Evolutionary conservation across 2,113 vertebrate genomes (phyloP).

Genomic region (Alethe castanea): DNA sequence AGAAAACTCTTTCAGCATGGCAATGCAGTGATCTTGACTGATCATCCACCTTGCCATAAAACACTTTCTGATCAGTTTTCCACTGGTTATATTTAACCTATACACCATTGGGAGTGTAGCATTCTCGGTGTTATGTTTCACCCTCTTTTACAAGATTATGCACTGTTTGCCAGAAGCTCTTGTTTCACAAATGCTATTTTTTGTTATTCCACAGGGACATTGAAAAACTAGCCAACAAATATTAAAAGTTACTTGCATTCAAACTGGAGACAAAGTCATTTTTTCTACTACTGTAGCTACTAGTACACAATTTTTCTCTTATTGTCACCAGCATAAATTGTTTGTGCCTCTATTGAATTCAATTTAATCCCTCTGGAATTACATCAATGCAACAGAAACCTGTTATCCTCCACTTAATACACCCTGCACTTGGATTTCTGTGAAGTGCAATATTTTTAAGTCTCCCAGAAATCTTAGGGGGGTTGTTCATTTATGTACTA

Average conservation of each 20-base stretch:
- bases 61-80: neutral
- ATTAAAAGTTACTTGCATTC: neutral
- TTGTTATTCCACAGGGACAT: neutral
- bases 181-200: slow-evolving; percentile 16
- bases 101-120: neutral
- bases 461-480: neutral
- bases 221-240: neutral
- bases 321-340: neutral
- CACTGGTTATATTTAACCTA: neutral
- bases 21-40: neutral
- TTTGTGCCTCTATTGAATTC: neutral
- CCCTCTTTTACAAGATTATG: neutral
- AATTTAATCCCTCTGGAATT: neutral
- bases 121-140: neutral
- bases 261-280: neutral
- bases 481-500: neutral
- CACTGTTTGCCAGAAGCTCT: neutral
- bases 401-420: neutral
- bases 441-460: neutral
- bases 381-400: neutral
- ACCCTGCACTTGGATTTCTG: neutral
- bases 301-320: neutral
- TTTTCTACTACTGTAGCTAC: neutral
- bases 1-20: neutral
- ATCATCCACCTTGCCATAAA: neutral